phyloP scores from a whole-genome alignment of 2,113 vertebrate species.

The Forbesichthys papilliferus region DNA sequence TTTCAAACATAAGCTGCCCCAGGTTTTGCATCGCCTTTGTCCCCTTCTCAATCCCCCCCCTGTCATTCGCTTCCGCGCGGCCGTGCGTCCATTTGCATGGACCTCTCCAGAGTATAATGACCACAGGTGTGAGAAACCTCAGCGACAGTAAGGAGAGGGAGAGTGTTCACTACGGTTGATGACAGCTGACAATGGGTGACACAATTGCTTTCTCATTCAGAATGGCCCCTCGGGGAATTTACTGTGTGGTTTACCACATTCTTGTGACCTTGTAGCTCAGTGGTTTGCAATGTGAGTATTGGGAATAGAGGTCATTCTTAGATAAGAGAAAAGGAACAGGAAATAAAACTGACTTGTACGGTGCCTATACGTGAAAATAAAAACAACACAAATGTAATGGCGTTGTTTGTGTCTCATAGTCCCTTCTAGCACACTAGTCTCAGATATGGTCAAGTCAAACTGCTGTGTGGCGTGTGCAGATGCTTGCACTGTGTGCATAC shows the following conservation, averaged over 20 bases:
- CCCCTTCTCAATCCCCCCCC: conserved; percentile 45
- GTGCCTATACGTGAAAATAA: too few relatives aligned
- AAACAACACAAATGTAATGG: too few relatives aligned
- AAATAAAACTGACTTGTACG: too few relatives aligned
- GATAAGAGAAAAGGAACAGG: too few relatives aligned
- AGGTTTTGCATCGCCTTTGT: conserved; percentile 75
- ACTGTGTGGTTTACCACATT: too few relatives aligned
- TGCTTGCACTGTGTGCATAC: background rate
- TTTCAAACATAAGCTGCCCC: conserved; percentile 67
- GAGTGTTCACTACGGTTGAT: background rate
- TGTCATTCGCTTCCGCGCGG: conserved; percentile 50
- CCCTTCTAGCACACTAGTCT: too few relatives aligned
- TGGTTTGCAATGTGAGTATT: too few relatives aligned
- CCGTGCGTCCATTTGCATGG: conserved; percentile 62
- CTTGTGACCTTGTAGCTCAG: too few relatives aligned
- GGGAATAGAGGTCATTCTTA: too few relatives aligned
- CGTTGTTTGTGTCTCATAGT: too few relatives aligned
- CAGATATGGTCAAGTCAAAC: too few relatives aligned
- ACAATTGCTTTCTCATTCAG: background rate
- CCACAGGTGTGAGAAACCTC: conserved; percentile 46
- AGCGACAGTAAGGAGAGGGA: conserved; percentile 33
- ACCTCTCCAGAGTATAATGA: conserved; percentile 14
- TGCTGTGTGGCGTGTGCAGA: background rate
- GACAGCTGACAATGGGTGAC: background rate
- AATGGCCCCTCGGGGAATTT: too few relatives aligned